Conservation (phyloP, 1,140 invertebrate species). For the Solen grandis region DNA sequence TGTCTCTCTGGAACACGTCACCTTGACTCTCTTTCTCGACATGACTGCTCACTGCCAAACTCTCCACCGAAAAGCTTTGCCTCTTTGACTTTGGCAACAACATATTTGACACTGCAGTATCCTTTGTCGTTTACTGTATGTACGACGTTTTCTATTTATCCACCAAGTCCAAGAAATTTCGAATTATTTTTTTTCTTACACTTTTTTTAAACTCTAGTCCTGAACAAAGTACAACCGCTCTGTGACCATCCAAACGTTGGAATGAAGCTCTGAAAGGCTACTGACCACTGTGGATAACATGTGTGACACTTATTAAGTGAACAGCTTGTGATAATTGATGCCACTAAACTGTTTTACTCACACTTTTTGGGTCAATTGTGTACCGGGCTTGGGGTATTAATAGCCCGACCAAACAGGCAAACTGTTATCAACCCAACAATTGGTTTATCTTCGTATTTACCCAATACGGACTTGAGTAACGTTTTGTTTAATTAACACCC, state of each 20-base stretch:
- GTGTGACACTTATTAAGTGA: background rate
- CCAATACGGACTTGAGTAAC: slow-evolving; percentile 33
- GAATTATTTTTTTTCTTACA: background rate
- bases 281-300: background rate
- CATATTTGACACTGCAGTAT: background rate
- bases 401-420: slow-evolving; percentile 48
- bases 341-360: slow-evolving; percentile 44
- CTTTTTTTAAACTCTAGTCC: background rate
- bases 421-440: background rate
- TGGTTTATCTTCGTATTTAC: slow-evolving; percentile 21
- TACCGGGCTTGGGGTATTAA: slow-evolving; percentile 34
- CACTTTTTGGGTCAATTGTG: slow-evolving; percentile 35
- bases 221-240: background rate
- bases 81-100: slow-evolving; percentile 13
- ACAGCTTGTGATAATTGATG: slow-evolving; percentile 21
- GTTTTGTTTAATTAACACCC: slow-evolving; percentile 21
- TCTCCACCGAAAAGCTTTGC: slow-evolving; percentile 53
- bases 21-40: background rate
- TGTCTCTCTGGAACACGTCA: slow-evolving; percentile 2
- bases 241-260: background rate
- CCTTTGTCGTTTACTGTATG: too few species aligned
- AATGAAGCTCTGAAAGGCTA: slow-evolving; percentile 1
- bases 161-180: too few species aligned
- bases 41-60: slow-evolving; percentile 46
- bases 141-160: too few species aligned